These are phyloP conservation scores for Napeogenes inachia DNA, from an alignment of 2,888 invertebrate species.

Conservation along the genomic window DNA sequence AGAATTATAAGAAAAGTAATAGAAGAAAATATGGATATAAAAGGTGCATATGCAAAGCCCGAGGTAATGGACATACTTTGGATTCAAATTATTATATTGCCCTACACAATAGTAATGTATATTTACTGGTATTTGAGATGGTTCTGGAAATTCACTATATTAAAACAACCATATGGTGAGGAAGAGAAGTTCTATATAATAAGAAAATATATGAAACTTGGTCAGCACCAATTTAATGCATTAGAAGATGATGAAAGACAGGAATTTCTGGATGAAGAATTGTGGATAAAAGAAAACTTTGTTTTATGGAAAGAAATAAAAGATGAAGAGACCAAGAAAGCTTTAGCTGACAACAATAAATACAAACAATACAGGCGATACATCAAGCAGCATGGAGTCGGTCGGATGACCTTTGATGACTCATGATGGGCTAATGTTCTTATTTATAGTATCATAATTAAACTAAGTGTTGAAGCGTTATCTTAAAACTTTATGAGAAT, in stretches of 20 bases:
- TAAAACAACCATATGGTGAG: conserved; percentile 85
- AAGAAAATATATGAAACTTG: conserved; percentile 85
- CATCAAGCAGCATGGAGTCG: conserved; percentile 92
- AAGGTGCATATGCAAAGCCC: conserved; percentile 94
- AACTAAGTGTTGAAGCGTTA: not conserved
- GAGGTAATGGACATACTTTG: conserved; percentile 86
- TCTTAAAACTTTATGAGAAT: conserved; percentile 21
- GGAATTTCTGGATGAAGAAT: conserved; percentile 83
- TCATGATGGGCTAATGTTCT: conserved; percentile 61
- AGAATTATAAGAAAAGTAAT: conserved; percentile 87
- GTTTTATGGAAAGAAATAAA: conserved; percentile 86
- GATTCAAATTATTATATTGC: conserved; percentile 88
- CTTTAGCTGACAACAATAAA: conserved; percentile 89
- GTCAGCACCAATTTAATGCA: conserved; percentile 83
- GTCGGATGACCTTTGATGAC: conserved; percentile 94
- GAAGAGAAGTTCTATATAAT: conserved; percentile 92
- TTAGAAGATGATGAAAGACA: conserved; percentile 85
- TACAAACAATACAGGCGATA: conserved; percentile 94
- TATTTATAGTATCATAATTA: conserved; percentile 16
- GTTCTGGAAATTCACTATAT: conserved; percentile 87
- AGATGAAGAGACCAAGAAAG: conserved; percentile 90
- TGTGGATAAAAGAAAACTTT: conserved; percentile 91
- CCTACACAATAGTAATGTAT: conserved; percentile 84
- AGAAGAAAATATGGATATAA: conserved; percentile 95
- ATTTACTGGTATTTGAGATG: conserved; percentile 86